Conservation (phyloP, 2,888 invertebrate species). For the Sesia apiformis region DNA sequence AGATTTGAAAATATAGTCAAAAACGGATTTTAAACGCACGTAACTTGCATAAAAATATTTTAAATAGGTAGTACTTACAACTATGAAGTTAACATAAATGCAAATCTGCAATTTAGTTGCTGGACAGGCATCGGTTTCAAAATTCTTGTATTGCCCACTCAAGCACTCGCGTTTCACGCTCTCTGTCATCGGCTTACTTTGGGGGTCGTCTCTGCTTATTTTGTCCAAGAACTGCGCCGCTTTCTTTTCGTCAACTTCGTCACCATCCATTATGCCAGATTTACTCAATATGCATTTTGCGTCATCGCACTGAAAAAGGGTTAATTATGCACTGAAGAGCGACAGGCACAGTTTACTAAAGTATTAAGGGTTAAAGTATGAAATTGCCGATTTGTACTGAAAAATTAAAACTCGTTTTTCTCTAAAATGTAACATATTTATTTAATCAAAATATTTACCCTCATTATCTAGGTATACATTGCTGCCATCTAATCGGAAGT, state of each 20-base stretch:
- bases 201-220: slow-evolving; percentile 10
- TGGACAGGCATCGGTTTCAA: slow-evolving; percentile 14
- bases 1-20: no score
- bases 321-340: no score
- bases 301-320: slow-evolving; percentile 18
- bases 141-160: slow-evolving; percentile 15
- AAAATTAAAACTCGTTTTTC: no score
- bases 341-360: no score
- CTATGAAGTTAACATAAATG: slow-evolving; percentile 12
- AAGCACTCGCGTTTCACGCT: slow-evolving; percentile 15
- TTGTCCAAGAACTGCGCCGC: slow-evolving; percentile 9
- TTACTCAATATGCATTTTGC: slow-evolving; percentile 18
- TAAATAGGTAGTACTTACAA: slow-evolving; percentile 12
- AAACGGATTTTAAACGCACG: no score
- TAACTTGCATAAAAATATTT: no score
- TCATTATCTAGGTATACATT: no score
- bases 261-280: slow-evolving; percentile 12
- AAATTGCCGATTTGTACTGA: no score
- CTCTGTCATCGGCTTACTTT: slow-evolving; percentile 10
- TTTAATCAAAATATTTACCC: no score
- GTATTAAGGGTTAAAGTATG: no score
- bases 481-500: no score
- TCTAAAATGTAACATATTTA: no score
- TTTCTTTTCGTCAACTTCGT: slow-evolving; percentile 16
- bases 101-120: slow-evolving; percentile 18